Evolutionary conservation across 2,888 invertebrate genomes (phyloP).

Genomic region (Plemyria rubiginata): DNA sequence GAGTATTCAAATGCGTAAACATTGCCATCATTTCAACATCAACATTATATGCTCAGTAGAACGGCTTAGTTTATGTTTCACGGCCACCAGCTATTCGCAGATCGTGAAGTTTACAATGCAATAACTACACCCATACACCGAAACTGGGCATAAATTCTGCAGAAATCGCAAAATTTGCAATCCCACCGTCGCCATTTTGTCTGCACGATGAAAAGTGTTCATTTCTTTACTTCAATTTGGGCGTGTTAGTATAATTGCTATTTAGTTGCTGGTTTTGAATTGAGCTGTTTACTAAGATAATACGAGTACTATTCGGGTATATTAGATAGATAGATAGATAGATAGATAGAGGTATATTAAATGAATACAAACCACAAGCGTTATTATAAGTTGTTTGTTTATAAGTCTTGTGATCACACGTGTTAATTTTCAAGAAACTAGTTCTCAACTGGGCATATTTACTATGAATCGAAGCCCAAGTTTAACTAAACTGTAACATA

Average conservation of each 20-base stretch:
- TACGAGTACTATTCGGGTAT: too few relatives aligned
- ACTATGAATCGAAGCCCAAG: neutral
- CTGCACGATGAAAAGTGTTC: neutral
- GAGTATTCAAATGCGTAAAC: neutral
- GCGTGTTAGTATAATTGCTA: neutral
- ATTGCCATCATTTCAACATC: neutral
- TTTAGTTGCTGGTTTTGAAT: neutral
- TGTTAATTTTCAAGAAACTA: too few relatives aligned
- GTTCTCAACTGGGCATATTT: neutral
- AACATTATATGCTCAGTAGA: neutral
- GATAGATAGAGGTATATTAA: too few relatives aligned
- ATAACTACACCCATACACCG: constrained; percentile 21
- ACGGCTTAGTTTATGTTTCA: neutral
- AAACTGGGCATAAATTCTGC: constrained; percentile 4
- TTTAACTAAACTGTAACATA: constrained; percentile 15
- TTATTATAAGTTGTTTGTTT: too few relatives aligned
- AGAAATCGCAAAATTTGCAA: neutral
- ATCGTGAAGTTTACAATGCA: constrained; percentile 23
- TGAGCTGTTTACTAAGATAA: neutral
- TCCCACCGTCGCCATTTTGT: constrained; percentile 30
- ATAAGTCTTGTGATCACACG: too few relatives aligned
- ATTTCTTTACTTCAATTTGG: neutral
- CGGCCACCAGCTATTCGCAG: constrained; percentile 3
- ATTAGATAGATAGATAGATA: too few relatives aligned
- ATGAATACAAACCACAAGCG: too few relatives aligned